Percentiles rank a stretch among this genome's conserved stretches.
phyloP scores from a whole-genome alignment of 2,113 vertebrate genomes.

The Centropus bengalensis region DNA sequence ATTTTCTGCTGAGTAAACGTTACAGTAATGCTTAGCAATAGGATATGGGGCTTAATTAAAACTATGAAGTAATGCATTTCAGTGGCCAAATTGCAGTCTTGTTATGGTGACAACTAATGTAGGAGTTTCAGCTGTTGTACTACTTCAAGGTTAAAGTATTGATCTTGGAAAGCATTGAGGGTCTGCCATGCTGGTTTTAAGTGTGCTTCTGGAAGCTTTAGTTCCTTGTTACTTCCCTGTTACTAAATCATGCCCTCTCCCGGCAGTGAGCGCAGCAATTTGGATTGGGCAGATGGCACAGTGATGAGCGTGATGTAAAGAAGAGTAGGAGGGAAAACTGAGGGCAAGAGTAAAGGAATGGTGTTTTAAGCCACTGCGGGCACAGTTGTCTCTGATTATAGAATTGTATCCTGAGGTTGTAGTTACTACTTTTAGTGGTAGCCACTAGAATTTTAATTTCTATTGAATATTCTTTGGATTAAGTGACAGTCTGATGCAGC shows the following conservation, averaged over 20 bases:
- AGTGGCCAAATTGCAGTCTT: neutral
- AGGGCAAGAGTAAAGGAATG: neutral
- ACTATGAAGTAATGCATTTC: neutral
- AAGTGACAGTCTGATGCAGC: neutral
- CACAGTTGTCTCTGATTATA: neutral
- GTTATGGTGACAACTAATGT: neutral
- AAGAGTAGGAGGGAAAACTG: neutral
- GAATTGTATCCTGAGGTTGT: neutral
- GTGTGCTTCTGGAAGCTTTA: neutral
- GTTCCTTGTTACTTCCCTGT: neutral
- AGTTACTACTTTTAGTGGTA: neutral
- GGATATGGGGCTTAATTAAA: neutral
- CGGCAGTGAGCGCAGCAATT: neutral
- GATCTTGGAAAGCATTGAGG: neutral
- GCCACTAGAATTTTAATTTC: neutral
- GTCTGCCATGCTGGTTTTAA: neutral
- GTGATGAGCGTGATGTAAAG: neutral
- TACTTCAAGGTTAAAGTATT: neutral
- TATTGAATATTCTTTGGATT: neutral
- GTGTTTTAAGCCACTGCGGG: neutral
- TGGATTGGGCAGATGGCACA: neutral
- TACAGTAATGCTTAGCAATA: neutral
- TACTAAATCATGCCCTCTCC: accelerated
- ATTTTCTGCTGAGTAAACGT: constrained; percentile 19
- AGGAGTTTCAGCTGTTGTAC: neutral